Percentiles rank a stretch among this genome's conserved stretches.
Evolutionary conservation across 2,797 vertebrate species (phyloP).

Genomic region (Hirundo rustica): DNA sequence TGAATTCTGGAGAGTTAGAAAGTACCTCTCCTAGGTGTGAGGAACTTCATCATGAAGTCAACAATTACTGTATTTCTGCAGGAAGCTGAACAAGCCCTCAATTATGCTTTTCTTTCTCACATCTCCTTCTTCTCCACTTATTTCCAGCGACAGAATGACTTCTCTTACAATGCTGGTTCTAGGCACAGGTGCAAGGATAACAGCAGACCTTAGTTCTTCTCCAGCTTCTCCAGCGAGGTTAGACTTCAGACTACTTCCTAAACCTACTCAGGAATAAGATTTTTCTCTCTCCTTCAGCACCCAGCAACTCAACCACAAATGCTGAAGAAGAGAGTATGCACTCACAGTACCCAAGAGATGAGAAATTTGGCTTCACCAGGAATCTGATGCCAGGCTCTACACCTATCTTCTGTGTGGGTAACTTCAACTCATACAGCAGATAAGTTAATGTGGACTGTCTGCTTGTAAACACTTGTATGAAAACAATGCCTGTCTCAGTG

Average conservation of each 20-base stretch:
- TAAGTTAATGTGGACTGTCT: not conserved
- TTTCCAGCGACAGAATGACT: not conserved
- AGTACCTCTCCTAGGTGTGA: not conserved
- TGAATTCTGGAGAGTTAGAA: not conserved
- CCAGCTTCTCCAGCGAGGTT: not conserved
- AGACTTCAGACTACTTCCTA: not conserved
- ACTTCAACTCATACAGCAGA: not conserved
- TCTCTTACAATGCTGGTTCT: not conserved
- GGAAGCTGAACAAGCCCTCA: not conserved
- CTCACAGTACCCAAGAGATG: not conserved
- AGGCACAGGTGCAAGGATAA: not conserved
- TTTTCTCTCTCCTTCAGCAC: not conserved
- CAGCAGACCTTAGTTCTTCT: not conserved
- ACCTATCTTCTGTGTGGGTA: not conserved
- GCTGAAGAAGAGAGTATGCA: not conserved
- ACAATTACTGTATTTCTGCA: not conserved
- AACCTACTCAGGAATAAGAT: not conserved
- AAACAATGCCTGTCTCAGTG: not conserved
- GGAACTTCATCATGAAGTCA: not conserved
- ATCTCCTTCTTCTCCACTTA: not conserved
- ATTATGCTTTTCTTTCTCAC: not conserved
- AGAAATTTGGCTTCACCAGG: not conserved
- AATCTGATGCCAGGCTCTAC: not conserved
- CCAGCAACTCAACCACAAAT: not conserved
- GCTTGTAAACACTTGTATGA: not conserved